Evolutionary conservation across 2,888 invertebrate species (phyloP).

Genomic region (Ommatoiulus sabulosus): DNA sequence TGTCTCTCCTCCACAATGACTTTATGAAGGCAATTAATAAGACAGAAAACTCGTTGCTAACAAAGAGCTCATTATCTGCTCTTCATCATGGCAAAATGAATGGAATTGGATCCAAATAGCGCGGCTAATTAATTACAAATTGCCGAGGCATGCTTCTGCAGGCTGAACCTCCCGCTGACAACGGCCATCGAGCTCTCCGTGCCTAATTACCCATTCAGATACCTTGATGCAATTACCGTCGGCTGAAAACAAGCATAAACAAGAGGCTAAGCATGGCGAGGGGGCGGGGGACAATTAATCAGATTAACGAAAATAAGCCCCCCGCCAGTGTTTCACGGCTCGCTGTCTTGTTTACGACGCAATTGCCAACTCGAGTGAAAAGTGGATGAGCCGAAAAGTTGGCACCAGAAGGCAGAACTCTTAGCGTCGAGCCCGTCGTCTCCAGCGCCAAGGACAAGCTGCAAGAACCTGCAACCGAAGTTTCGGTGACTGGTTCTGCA

Average conservation of each 20-base stretch:
- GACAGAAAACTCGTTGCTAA: slow-evolving; percentile 22
- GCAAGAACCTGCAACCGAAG: background rate
- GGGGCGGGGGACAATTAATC: slow-evolving; percentile 42
- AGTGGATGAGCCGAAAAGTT: background rate
- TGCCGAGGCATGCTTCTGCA: background rate
- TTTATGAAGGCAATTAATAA: slow-evolving; percentile 43
- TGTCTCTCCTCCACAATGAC: slow-evolving; percentile 27
- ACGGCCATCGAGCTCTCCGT: slow-evolving; percentile 30
- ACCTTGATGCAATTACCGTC: slow-evolving; percentile 15
- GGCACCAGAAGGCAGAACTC: background rate
- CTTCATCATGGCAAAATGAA: slow-evolving; percentile 33
- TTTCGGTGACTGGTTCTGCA: no score
- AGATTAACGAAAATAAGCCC: slow-evolving; percentile 22
- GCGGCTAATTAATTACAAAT: slow-evolving; percentile 43
- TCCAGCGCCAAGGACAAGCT: no score
- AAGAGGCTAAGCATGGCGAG: background rate
- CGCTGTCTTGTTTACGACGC: slow-evolving; percentile 12
- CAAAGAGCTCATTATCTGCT: slow-evolving; percentile 43
- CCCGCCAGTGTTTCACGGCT: background rate
- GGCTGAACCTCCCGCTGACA: slow-evolving; percentile 29
- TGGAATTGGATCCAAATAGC: slow-evolving; percentile 39
- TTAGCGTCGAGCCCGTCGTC: background rate
- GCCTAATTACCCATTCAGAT: slow-evolving; percentile 36
- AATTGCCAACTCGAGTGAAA: background rate
- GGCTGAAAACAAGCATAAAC: slow-evolving; percentile 33